Conservation (phyloP, 2,888 invertebrate species). For the Euplagia quadripunctaria region DNA sequence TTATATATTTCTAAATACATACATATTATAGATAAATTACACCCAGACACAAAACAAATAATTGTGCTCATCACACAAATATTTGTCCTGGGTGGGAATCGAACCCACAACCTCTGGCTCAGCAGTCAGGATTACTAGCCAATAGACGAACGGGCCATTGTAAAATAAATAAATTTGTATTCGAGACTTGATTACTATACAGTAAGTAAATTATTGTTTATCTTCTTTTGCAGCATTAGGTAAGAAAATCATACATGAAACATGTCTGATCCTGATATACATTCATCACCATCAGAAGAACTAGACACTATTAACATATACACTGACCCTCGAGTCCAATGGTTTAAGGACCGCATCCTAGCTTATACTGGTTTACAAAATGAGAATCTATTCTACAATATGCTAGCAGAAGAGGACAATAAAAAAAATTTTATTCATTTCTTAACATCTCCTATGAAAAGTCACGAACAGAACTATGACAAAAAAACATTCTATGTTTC, state of each 20-base stretch:
- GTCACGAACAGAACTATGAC: constrained; percentile 77
- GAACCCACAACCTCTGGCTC: too few species aligned
- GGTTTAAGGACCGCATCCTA: constrained; percentile 90
- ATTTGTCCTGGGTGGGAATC: too few species aligned
- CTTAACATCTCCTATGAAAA: constrained; percentile 61
- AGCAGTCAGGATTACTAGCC: too few species aligned
- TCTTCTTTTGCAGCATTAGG: constrained; percentile 2
- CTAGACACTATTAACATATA: constrained; percentile 56
- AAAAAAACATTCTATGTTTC: constrained; percentile 89
- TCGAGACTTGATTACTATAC: not conserved
- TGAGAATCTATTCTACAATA: constrained; percentile 87
- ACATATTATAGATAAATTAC: too few species aligned
- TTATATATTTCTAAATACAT: too few species aligned
- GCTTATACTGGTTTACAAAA: constrained; percentile 86
- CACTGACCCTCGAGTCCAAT: constrained; percentile 88
- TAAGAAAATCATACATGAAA: not conserved
- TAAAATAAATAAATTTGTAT: not conserved
- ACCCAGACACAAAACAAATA: too few species aligned
- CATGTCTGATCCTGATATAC: constrained; percentile 16
- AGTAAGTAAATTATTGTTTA: not conserved
- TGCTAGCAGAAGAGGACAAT: constrained; percentile 85
- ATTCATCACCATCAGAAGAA: constrained; percentile 30
- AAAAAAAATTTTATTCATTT: constrained; percentile 75
- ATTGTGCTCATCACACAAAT: too few species aligned
- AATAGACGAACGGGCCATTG: too few species aligned